phyloP scores from a whole-genome alignment of 1,140 invertebrate genomes.

The Pemphigus obesinymphae region DNA sequence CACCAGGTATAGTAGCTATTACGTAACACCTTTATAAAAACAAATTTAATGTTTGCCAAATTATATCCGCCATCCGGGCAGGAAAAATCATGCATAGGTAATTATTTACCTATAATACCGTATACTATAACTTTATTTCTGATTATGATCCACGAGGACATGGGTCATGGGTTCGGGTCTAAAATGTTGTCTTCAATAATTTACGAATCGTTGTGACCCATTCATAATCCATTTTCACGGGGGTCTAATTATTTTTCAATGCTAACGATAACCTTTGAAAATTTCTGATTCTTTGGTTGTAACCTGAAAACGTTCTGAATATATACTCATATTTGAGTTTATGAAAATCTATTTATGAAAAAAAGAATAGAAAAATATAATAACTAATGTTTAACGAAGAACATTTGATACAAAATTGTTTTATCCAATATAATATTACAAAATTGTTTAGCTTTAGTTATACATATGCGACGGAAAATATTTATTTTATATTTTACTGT shows the following conservation, averaged over 20 bases:
- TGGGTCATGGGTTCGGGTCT: not conserved
- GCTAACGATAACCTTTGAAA: not conserved
- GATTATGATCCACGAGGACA: not conserved
- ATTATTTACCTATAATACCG: not conserved
- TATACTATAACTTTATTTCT: not conserved
- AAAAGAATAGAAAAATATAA: too few species aligned
- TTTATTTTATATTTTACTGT: too few species aligned
- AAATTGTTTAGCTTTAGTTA: too few species aligned
- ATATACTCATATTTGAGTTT: too few species aligned
- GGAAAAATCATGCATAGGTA: not conserved
- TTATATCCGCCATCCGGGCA: not conserved
- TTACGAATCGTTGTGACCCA: too few species aligned
- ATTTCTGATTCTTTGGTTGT: too few species aligned
- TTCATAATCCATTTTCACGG: not conserved
- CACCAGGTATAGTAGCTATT: not conserved
- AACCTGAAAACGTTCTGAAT: too few species aligned
- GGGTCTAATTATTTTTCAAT: not conserved
- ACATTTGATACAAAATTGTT: too few species aligned
- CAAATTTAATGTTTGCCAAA: not conserved
- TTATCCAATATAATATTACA: too few species aligned
- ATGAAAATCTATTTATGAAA: too few species aligned
- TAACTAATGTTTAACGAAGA: too few species aligned
- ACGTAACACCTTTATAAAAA: not conserved
- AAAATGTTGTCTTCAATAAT: not conserved
- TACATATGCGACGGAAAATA: too few species aligned